These are phyloP conservation scores for Mixornis gularis DNA, from an alignment of 2,113 vertebrate genomes.

Conservation along the genomic window DNA sequence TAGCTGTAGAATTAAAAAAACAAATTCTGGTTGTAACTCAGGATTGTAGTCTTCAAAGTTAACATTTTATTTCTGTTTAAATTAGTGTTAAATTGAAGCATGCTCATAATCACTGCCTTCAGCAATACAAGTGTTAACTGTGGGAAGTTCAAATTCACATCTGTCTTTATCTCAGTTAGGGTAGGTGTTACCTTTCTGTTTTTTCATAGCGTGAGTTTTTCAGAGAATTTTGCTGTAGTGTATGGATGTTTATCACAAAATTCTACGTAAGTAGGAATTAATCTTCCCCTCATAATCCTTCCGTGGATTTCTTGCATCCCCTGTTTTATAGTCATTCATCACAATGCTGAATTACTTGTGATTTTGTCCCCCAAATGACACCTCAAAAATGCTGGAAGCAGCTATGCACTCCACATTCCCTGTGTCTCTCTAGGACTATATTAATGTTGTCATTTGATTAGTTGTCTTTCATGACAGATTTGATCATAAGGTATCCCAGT, in stretches of 20 bases:
- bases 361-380: not conserved
- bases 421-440: not conserved
- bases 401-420: not conserved
- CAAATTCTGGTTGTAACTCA: not conserved
- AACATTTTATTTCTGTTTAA: not conserved
- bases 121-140: not conserved
- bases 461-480: not conserved
- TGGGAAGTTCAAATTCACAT: not conserved
- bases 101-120: not conserved
- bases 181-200: not conserved
- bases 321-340: not conserved
- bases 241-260: not conserved
- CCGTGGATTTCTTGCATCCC: not conserved
- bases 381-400: not conserved
- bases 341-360: not conserved
- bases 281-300: not conserved
- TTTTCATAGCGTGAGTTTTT: not conserved
- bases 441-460: not conserved
- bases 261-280: not conserved
- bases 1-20: not conserved
- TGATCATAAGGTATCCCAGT: not conserved
- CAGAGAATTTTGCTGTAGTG: not conserved
- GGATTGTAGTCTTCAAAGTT: not conserved
- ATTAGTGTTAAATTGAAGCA: not conserved
- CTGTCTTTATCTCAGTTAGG: not conserved